Conservation (phyloP, 2,113 vertebrate genomes). For the Salvelinus fontinalis region DNA sequence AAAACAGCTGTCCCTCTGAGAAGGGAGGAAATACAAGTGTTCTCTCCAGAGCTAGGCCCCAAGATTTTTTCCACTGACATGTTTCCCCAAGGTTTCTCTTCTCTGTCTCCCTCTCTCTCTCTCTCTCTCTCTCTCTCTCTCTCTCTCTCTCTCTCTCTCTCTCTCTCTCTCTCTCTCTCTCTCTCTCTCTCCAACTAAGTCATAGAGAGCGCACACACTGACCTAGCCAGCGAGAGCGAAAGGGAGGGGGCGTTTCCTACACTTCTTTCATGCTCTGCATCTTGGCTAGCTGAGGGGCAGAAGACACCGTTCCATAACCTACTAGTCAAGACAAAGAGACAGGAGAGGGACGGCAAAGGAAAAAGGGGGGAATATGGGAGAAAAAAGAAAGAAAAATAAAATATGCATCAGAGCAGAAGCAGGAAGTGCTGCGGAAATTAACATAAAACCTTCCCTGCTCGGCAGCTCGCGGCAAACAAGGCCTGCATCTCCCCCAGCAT, state of each 20-base stretch:
- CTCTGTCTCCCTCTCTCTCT: slow-evolving; percentile 40
- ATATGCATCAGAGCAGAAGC: slow-evolving; percentile 46
- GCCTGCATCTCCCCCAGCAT: slow-evolving; percentile 17
- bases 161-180: slow-evolving; percentile 34
- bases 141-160: slow-evolving; percentile 36
- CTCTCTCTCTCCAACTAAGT: not conserved
- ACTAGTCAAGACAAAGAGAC: too few species aligned
- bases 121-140: too few species aligned
- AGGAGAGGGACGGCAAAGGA: slow-evolving; percentile 5
- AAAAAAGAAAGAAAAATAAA: slow-evolving; percentile 43
- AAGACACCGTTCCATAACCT: slow-evolving; percentile 41
- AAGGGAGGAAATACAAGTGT: slow-evolving; percentile 29
- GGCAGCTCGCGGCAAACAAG: slow-evolving; percentile 44
- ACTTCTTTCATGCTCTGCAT: slow-evolving; percentile 65
- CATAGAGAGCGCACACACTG: too few species aligned
- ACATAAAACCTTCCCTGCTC: slow-evolving; percentile 50
- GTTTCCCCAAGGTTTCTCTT: slow-evolving; percentile 38
- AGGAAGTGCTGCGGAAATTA: slow-evolving; percentile 51
- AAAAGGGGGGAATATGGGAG: not conserved
- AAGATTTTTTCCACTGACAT: slow-evolving; percentile 25
- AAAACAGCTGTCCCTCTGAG: slow-evolving; percentile 51
- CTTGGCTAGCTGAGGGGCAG: slow-evolving; percentile 62
- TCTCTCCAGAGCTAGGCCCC: slow-evolving; percentile 65
- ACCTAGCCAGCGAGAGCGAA: slow-evolving; percentile 32
- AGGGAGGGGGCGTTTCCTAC: slow-evolving; percentile 70